phyloP scores from a whole-genome alignment of 2,888 invertebrate species.

The Chrysolina haemoptera region DNA sequence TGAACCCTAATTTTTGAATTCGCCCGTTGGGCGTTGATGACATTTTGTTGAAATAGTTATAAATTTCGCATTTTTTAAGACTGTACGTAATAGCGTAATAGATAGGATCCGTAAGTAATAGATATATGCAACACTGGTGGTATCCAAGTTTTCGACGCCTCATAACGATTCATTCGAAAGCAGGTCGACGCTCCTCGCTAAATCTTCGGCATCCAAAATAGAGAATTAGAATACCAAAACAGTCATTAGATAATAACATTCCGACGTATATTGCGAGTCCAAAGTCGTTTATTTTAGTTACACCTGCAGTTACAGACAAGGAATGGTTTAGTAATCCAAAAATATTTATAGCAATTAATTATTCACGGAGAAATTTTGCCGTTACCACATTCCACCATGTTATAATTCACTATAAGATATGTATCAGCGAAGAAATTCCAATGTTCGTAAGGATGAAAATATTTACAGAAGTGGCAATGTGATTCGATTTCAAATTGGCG shows the following conservation, averaged over 20 bases:
- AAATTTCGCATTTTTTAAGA: too few relatives aligned
- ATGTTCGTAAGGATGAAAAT: background rate
- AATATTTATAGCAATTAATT: slow-evolving; percentile 15
- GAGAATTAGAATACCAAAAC: slow-evolving; percentile 35
- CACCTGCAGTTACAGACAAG: slow-evolving; percentile 22
- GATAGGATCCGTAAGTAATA: too few relatives aligned
- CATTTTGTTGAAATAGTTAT: too few relatives aligned
- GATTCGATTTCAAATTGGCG: background rate
- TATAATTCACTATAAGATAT: slow-evolving; percentile 1
- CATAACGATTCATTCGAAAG: slow-evolving; percentile 10
- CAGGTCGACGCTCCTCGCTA: slow-evolving; percentile 24
- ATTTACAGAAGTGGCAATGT: background rate
- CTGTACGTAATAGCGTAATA: too few relatives aligned
- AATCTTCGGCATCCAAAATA: slow-evolving; percentile 38
- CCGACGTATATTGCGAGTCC: slow-evolving; percentile 19
- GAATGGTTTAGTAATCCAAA: slow-evolving; percentile 12
- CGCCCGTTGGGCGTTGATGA: too few relatives aligned
- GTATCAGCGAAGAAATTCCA: background rate
- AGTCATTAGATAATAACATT: slow-evolving; percentile 40
- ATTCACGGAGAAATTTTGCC: background rate
- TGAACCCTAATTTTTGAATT: too few relatives aligned
- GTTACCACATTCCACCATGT: slow-evolving; percentile 11
- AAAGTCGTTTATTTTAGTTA: slow-evolving; percentile 24
- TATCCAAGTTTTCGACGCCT: slow-evolving; percentile 28
- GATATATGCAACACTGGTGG: too few relatives aligned